Evolutionary conservation across 2,888 invertebrate genomes (phyloP), one percentile per base, ranked within the genome.

Genomic region (Coenonympha glycerion): DNA sequence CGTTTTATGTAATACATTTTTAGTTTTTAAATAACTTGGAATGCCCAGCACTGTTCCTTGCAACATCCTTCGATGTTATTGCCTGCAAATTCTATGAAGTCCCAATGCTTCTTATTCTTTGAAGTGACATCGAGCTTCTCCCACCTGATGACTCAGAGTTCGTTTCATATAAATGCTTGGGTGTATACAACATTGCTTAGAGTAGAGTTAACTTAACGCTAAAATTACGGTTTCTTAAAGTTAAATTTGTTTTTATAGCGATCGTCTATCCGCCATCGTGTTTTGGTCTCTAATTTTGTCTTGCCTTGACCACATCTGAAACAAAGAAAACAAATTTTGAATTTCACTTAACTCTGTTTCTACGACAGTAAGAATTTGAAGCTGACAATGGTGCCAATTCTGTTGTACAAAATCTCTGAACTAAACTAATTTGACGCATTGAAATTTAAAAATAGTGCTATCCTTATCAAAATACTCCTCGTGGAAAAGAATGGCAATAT

Each of bases 171-270:
- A 85, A 84, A 85, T 85, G 84, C 84, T 81, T 78, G 73, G 74
- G 69, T 78, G 68, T 73, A 63, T 67, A 64, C 73, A 53, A 63
- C 67, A 74, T 69, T 71, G 66, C 65, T 72, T 73, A 73, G 69
- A 71, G 69, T 79, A 76, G 52, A 37, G 64, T 60, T 72, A 76
- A 71, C 76, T 82, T 83, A 83, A 56, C 65, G 75, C 73, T 85
- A 84, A 73, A 69, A 76, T 84, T 83, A 86, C 84, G 84, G 82
- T 82, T 85, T 75, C 81, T 71, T 83, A 82, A 65, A 59, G 62
- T 72, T 73, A 72, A 64, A 65, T 64, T n/a, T 71, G 44, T 67
- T 71, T 61, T 71, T 72, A 65, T 71, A 67, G 66, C 67, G 68
- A 69, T 68, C 63, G 49, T 62, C 70, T 68, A 64, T 65, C 69